Evolutionary conservation across 2,888 invertebrate genomes (phyloP), one percentile per base, ranked within the genome.

Genomic region (Caenorhabditis wallacei): DNA sequence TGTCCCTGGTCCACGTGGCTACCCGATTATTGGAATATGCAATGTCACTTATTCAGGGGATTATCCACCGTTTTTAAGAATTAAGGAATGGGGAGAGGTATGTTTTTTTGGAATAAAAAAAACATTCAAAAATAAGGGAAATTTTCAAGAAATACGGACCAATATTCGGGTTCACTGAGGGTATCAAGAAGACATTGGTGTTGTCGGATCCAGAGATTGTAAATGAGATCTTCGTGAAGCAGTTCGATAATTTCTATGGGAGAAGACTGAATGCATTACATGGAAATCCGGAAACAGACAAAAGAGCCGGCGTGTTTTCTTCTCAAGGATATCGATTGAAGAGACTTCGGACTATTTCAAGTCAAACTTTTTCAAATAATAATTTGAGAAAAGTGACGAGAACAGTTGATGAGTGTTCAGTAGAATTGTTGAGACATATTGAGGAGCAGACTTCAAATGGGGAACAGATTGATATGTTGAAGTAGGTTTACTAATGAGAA

Each of bases 261-360:
- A 82, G 93, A 87, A 92, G 92, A 90, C 92, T 93, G 85, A 61
- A 74, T n/a, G 66, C 85, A 2, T 46, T 88, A 26, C 59, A 71
- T 24, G 85, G 86, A 5, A 75, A 90, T 72, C 84, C 82, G 8
- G 87, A 90, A 35, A 85, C 24, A 13, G 74, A 68, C 8, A 20
- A 56, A n/a, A 18, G 43, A 5, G 43, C 46, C 0, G 18, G 59
- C 40, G 7, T 93, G 89, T 92, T 93, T 81, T 88, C 90, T 89
- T 92, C 63, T 5, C 88, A 92, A 0, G 93, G 93, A 16, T 90
- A 92, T 43, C 88, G 93, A 22, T 94, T 94, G 94, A 93, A 93
- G 86, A 90, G 93, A 18, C 92, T 93, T 18, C 88, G 94, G 20
- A 89, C 92, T 13, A 91, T 93, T n/a, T 90, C 93, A 11, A 92